Base-by-base conservation (phyloP, 2,888 invertebrate species). In the Temnothorax rugatulus region DNA sequence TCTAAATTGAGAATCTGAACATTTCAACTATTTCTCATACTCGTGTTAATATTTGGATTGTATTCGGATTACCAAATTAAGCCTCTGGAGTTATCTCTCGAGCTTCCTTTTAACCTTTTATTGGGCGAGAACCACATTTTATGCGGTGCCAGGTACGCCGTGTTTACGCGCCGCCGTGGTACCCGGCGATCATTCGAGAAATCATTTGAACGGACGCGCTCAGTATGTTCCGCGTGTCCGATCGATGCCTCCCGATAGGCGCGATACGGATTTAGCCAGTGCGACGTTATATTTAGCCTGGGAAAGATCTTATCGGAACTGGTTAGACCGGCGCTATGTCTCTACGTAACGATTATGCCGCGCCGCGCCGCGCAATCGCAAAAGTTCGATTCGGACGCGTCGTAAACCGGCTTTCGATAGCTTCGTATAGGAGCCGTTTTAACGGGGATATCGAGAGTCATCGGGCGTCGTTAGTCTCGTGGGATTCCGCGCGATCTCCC, bases 251-350 rank as follows among this genome's bases (percentile, higher is more conserved):
- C 47, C 85, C 50, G 76, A 63, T 73, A 85, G 86, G 88, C 83
- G 85, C 84, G 89, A 91, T 91, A 93, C 93, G 88, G 91, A 93
- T 93, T 94, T 93, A 94, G 93, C 91, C 84, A 41, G 82, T 79
- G 75, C 64, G 59, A 87, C 85, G 92, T 87, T 94, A 94, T 94
- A 93, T 93, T 94, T 92, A 93, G 92, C 91, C 68, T 90, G 90
- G 90, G 91, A 93, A 90, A 90, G 93, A 94, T 92, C 85, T 87
- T 93, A 94, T 94, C 94, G 82, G 69, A 91, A 94, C 94, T 92
- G 93, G 94, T 93, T 92, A 88, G 85, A 91, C 91, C 90, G 89
- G 92, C 88, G 89, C 82, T 79, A 73, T 79, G 89, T 90, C 85
- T 38, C 86, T 90, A 92, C 92, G 83, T 89, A 93, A 93, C 91